These are phyloP conservation scores for Tupiocoris notatus DNA, from an alignment of 2,888 invertebrate species.

Conservation along the genomic window DNA sequence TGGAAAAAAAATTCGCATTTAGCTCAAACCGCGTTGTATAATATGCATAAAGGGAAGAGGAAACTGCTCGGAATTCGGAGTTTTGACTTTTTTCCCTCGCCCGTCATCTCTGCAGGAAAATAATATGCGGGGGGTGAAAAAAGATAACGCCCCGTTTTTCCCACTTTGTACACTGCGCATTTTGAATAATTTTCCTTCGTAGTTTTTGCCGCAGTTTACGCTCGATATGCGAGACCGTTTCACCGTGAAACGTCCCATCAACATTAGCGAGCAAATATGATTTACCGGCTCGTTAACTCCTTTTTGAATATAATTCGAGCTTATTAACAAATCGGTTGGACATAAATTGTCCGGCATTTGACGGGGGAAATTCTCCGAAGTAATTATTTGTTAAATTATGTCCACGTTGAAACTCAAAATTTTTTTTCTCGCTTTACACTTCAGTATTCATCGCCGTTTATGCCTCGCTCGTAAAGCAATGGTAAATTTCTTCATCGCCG, in stretches of 20 bases:
- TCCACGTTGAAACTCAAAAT: no score
- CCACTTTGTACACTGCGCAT: not conserved
- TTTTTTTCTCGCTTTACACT: no score
- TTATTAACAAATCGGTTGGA: slow-evolving; percentile 12
- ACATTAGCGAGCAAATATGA: slow-evolving; percentile 18
- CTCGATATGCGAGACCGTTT: slow-evolving; percentile 3
- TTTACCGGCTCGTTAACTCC: slow-evolving; percentile 21
- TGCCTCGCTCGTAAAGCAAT: no score
- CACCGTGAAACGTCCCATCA: slow-evolving; percentile 6
- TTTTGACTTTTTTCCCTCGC: not conserved
- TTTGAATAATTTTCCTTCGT: slow-evolving; percentile 7
- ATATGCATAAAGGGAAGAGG: slow-evolving; percentile 25
- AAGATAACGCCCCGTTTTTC: slow-evolving; percentile 3
- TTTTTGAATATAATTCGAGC: slow-evolving; percentile 8
- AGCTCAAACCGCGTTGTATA: not conserved
- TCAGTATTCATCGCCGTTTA: no score
- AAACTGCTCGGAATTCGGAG: slow-evolving; percentile 13
- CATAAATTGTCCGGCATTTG: no score
- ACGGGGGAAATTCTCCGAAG: no score
- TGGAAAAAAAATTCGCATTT: not conserved
- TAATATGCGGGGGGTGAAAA: not conserved
- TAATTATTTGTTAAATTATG: no score
- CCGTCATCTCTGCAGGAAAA: slow-evolving; percentile 15
- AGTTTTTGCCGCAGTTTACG: slow-evolving; percentile 1
- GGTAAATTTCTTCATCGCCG: no score